Evolutionary conservation across 2,888 invertebrate species (phyloP).

Genomic region (Ypsolopha sequella): DNA sequence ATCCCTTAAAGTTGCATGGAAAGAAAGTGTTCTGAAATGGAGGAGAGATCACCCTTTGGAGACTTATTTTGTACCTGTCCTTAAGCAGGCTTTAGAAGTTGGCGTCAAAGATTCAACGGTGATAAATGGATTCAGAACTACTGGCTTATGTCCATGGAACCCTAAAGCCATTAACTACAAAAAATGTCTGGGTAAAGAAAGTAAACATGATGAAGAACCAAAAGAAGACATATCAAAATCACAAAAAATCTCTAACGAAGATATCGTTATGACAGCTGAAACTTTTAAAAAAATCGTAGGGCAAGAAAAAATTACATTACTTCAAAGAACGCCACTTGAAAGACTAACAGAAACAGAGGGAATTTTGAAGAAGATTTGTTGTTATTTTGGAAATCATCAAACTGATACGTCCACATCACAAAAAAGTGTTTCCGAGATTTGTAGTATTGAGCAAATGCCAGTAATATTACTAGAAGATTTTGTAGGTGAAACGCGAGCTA

Average conservation of each 20-base stretch:
- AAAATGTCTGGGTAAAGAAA: slow-evolving; percentile 6
- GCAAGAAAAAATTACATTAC: no score
- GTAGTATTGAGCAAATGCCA: no score
- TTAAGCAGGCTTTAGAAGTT: not conserved
- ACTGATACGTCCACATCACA: not conserved
- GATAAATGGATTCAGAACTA: slow-evolving; percentile 5
- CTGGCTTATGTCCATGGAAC: slow-evolving; percentile 7
- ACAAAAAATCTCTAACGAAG: not conserved
- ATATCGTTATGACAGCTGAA: not conserved
- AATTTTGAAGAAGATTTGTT: slow-evolving; percentile 1
- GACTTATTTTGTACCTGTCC: not conserved
- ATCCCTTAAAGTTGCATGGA: slow-evolving; percentile 1
- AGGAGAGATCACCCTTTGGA: not conserved
- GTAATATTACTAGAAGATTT: no score
- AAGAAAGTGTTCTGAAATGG: not conserved
- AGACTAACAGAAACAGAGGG: no score
- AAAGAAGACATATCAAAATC: not conserved
- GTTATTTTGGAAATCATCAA: slow-evolving; percentile 1
- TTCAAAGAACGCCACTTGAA: no score
- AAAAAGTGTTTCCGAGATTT: not conserved
- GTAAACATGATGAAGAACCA: not conserved
- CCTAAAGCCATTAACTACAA: slow-evolving; percentile 6
- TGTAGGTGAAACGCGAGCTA: no score
- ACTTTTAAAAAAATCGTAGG: slow-evolving; percentile 1
- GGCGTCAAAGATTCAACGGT: slow-evolving; percentile 1